Evolutionary conservation across 2,113 vertebrate species (phyloP).

Genomic region (Syrrhaptes paradoxus): DNA sequence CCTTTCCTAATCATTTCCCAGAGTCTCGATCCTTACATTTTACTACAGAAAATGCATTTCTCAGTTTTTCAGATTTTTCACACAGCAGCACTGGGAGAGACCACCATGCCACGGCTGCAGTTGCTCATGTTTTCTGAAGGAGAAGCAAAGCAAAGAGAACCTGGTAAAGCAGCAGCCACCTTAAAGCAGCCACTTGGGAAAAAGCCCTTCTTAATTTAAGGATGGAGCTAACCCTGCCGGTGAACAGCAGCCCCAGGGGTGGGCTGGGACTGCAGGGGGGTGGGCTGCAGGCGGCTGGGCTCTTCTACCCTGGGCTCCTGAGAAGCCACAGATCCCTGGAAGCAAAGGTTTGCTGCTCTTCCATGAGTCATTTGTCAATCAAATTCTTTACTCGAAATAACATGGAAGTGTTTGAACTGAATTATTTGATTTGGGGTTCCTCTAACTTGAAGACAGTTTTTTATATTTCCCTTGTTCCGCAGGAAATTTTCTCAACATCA

Average conservation of each 20-base stretch:
- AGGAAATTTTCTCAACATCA: neutral
- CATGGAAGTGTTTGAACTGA: neutral
- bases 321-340: neutral
- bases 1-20: neutral
- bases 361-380: neutral
- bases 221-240: neutral
- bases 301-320: neutral
- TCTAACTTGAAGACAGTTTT: neutral
- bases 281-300: neutral
- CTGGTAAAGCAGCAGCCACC: neutral
- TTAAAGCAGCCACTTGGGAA: neutral
- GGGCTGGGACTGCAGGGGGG: neutral
- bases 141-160: neutral
- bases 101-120: neutral
- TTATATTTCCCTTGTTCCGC: neutral
- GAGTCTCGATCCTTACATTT: neutral
- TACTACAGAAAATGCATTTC: neutral
- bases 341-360: neutral
- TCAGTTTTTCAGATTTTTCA: neutral
- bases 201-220: neutral
- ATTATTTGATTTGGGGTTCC: neutral
- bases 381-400: conserved; percentile 6
- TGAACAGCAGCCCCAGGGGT: neutral
- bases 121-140: neutral
- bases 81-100: neutral